These are phyloP conservation scores for Trachelipus rathkii DNA, from an alignment of 1,140 invertebrate genomes.

Conservation along the genomic window DNA sequence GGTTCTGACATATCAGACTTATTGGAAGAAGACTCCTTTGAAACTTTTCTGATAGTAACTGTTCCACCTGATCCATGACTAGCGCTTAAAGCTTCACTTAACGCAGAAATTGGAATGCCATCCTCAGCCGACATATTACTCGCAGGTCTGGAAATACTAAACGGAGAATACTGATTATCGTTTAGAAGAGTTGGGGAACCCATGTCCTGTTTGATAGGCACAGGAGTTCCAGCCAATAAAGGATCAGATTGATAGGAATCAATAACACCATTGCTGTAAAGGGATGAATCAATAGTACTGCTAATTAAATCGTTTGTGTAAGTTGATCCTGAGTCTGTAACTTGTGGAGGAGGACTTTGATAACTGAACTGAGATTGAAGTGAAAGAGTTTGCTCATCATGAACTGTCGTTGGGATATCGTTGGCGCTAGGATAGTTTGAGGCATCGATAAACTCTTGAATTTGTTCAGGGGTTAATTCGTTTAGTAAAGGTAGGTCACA, in stretches of 20 bases:
- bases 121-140: background rate
- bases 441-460: constrained; percentile 31
- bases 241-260: constrained; percentile 7
- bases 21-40: constrained; percentile 11
- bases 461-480: constrained; percentile 38
- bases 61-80: constrained; percentile 41
- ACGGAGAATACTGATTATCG: background rate
- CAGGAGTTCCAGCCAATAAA: background rate
- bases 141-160: background rate
- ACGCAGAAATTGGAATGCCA: constrained; percentile 1
- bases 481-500: constrained; percentile 38
- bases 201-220: background rate
- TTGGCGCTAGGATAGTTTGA: constrained; percentile 6
- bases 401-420: background rate
- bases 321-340: background rate
- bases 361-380: background rate
- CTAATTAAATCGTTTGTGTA: background rate
- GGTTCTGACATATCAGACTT: constrained; percentile 35
- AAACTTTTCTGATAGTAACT: constrained; percentile 37
- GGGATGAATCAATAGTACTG: background rate
- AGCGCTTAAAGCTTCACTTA: constrained; percentile 38
- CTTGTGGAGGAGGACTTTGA: background rate
- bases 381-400: background rate
- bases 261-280: background rate
- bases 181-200: background rate